Evolutionary conservation across 2,888 invertebrate species (phyloP).

Genomic region (Silvanus unidentatus): DNA sequence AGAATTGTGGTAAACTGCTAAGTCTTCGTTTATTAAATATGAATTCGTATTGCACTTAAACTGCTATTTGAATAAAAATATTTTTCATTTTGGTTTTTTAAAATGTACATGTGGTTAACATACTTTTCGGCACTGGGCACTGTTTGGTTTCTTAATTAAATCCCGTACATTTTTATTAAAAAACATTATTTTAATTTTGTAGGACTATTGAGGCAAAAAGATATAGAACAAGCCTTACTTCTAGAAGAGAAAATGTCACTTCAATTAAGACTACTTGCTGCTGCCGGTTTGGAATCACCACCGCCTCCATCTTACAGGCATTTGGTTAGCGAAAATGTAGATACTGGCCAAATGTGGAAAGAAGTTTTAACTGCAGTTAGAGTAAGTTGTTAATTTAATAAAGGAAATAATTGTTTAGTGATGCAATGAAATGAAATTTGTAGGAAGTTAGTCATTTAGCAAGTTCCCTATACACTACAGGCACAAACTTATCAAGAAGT

Average conservation of each 20-base stretch:
- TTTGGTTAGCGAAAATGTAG: slow-evolving; percentile 68
- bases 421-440: not conserved
- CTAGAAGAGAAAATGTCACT: slow-evolving; percentile 85
- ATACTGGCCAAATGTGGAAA: slow-evolving; percentile 75
- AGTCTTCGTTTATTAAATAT: no score
- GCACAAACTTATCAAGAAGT: slow-evolving; percentile 79
- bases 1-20: no score
- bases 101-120: no score
- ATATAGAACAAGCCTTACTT: slow-evolving; percentile 76
- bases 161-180: not conserved
- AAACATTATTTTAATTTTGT: slow-evolving; percentile 22
- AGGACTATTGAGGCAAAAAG: slow-evolving; percentile 83
- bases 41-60: no score
- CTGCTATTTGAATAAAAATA: no score
- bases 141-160: no score
- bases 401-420: not conserved
- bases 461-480: slow-evolving; percentile 65
- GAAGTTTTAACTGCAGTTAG: slow-evolving; percentile 72
- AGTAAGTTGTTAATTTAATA: slow-evolving; percentile 43
- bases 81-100: no score
- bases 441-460: slow-evolving; percentile 72
- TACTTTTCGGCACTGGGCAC: no score
- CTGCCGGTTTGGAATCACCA: slow-evolving; percentile 59
- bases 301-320: slow-evolving; percentile 68
- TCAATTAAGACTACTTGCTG: slow-evolving; percentile 69